Evolutionary conservation across 2,888 invertebrate species (phyloP), one percentile per base, ranked within the genome.

Genomic region (Cheilosia soror): DNA sequence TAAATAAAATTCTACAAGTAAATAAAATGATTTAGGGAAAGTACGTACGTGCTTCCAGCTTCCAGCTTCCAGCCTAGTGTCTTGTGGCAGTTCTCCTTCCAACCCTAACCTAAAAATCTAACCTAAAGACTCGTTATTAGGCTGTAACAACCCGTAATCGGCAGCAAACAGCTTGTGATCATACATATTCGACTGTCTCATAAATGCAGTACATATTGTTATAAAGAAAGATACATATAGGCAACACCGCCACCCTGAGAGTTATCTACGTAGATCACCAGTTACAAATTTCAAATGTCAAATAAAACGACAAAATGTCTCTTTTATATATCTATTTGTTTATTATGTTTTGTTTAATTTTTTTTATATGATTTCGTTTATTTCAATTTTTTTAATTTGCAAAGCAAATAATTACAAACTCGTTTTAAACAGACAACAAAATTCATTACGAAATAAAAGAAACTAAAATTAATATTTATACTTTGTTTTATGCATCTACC

Each of bases 301-400:
- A 49, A 11, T n/a, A 60, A 60, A 60, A 51, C 25, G 5, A 3
- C 5, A 0, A n/a, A 53, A 37, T 1, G 15, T 33, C 5, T 51
- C 27, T 40, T 49, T 76, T 76, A 76, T 40, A 15, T 20, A 60
- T 44, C 60, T 72, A 57, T 65, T 75, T 55, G 25, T 84, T 84
- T 69, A 75, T 79, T 79, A 20, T 51, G 66, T 82, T 82, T 82
- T 51, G 57, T 84, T 69, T 65, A 65, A n/a, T 53, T 53, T 62
- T 58, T 53, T 42, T 62, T 62, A 53, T 53, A 63, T 44, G 51
- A 51, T 63, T 27, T 33, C 20, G 49, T 53, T 40, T 47, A 27
- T 42, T 31, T 37, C 11, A 1, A 29, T 29, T 29, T 60, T 47
- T 68, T 73, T 40, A 49, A 58, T 58, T 68, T 68, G 62, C 68